Evolutionary conservation across 2,797 vertebrate species (phyloP), one percentile per base, ranked within the genome.

Genomic region (Apogon hyalosoma): DNA sequence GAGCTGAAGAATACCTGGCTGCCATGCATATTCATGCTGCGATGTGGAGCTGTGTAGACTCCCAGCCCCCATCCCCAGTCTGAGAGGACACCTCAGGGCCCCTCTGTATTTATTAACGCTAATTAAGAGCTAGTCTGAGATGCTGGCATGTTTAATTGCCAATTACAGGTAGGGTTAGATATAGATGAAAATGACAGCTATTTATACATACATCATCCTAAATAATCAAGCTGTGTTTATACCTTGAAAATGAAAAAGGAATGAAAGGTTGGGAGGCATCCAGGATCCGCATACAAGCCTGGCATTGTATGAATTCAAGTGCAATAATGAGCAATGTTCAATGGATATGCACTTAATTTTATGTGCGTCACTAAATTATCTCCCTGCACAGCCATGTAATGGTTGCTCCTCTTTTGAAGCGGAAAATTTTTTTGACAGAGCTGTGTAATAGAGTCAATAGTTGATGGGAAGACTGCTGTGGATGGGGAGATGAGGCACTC

Each of bases 81-180:
- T 48, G 76, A 36, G 58, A 83, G 86, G 88, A 91, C 81, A 84
- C 80, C 88, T 86, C 84, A 70, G 76, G 73, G 83, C 77, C 83
- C 79, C 88, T 88, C 83, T 47, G 75, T 75, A 79, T 89, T 92
- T 88, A 90, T 93, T 90, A 93, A 88, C 73, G 39, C 77, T 92
- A 93, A 93, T 94, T 93, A 94, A 93, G 87, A 92, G 82, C 83
- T 66, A 63, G 89, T 85, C 88, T 85, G 91, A 90, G 87, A 87
- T 66, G 76, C 85, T 75, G 86, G 83, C 90, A 83, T 89, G 79
- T 87, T 90, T 93, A 93, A 93, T 94, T 93, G 88, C 69, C 89
- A 93, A 93, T 93, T 93, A 92, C 77, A 83, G 87, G 83, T 87
- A 75, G 80, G 82, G 82, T 87, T 87, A 90, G 90, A 82, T 90